Evolutionary conservation across 2,888 invertebrate species (phyloP), one percentile per base, ranked within the genome.

Genomic region (Dynastes maya): DNA sequence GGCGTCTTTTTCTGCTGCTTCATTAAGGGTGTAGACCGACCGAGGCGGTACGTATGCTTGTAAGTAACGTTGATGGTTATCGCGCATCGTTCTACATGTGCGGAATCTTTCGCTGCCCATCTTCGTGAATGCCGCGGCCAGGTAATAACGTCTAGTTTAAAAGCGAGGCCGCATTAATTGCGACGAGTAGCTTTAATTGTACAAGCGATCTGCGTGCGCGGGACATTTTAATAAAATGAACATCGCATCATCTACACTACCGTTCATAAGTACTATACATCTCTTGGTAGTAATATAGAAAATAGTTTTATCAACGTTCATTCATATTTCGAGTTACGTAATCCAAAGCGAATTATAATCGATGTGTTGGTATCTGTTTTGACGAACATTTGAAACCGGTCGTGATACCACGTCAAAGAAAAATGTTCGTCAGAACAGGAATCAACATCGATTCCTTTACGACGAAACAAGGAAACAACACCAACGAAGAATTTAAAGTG

Each of bases 181-280:
- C 61, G 40, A 74, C 22, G 72, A 74, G 72, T 61, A 74, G 40
- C 72, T 58, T 74, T 74, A 74, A 74, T 74, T 74, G 63, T 74
- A 61, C 40, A 74, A 49, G 49, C 72, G 61, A 61, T 61, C 63
- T 27, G 13, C 51, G 5, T 51, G 9, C 27, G 40, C 51, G 27
- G 27, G 61, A 49, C 72, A 49, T 45, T 74, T 45, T 45, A 61
- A 74, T 74, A 61, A 61, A 74, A 61, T 63, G 29, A 45, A 74
- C 61, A 11, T 45, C 8, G 45, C 45, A 11, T 11, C 11, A 11
- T 11, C 11, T 45, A 45, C 45, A 45, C 45, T 45, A 45, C 8
- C 45, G 45, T 45, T 45, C 45, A 45, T 45, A 37, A 37, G 45
- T 45, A 8, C 11, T 45, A 8, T 45, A 1, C 45, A 11, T 45